These are phyloP conservation scores for Eptesicus fuscus DNA, from an alignment of 2,113 vertebrate species.

Conservation along the genomic window DNA sequence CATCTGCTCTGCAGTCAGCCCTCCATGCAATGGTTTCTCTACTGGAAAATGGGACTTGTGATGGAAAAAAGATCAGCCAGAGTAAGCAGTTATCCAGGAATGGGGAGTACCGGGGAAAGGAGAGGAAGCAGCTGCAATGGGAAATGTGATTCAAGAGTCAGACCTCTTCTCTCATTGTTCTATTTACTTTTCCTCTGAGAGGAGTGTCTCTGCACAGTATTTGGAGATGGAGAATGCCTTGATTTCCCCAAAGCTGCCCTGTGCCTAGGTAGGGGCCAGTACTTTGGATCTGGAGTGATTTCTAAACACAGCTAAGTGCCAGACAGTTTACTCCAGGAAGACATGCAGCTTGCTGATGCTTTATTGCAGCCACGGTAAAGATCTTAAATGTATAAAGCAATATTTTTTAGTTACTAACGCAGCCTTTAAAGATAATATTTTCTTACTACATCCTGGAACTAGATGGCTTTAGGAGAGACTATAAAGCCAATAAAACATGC, in stretches of 20 bases:
- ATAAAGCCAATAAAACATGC: constrained; percentile 18
- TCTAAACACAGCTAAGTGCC: background rate
- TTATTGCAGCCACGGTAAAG: background rate
- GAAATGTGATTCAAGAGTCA: background rate
- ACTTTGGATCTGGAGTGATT: background rate
- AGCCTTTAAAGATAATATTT: constrained; percentile 37
- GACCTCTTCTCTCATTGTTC: background rate
- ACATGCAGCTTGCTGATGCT: background rate
- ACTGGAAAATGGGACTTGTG: background rate
- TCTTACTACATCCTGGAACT: background rate
- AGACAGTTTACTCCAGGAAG: background rate
- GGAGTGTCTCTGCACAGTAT: background rate
- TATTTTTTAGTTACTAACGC: background rate
- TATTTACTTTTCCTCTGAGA: background rate
- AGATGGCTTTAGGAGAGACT: background rate
- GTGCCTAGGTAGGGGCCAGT: background rate
- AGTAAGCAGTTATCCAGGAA: background rate
- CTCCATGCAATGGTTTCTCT: background rate
- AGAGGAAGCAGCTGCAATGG: background rate
- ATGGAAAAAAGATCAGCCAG: background rate
- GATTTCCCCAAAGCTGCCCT: background rate
- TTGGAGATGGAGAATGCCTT: background rate
- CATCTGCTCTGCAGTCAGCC: background rate
- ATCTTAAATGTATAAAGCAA: background rate
- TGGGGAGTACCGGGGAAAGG: background rate